phyloP scores from a whole-genome alignment of 2,113 vertebrate genomes.

The Myiozetetes cayanensis region DNA sequence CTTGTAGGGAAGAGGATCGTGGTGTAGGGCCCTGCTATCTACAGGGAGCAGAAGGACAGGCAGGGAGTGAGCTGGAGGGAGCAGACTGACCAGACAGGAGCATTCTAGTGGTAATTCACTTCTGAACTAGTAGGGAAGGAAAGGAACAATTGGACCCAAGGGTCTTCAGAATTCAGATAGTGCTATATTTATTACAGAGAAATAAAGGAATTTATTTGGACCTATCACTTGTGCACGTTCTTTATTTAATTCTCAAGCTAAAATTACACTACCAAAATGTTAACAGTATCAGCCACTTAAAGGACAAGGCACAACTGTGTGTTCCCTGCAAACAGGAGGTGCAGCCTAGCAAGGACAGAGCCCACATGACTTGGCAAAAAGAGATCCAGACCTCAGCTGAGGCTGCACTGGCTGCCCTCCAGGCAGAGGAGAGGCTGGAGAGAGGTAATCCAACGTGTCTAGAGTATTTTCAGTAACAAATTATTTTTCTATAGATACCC shows the following conservation, averaged over 20 bases:
- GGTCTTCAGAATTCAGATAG: not conserved
- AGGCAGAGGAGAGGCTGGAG: not conserved
- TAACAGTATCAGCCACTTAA: rapidly evolving
- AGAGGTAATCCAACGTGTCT: not conserved
- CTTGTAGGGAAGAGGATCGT: not conserved
- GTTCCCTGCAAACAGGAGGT: not conserved
- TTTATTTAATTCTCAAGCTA: not conserved
- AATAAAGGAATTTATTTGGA: constrained; percentile 56
- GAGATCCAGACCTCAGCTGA: not conserved
- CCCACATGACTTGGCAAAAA: not conserved
- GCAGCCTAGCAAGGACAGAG: not conserved
- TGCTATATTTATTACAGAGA: not conserved
- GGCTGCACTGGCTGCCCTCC: not conserved
- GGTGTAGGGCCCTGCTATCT: not conserved
- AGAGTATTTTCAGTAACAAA: not conserved
- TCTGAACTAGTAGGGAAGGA: not conserved
- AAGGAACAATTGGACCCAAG: not conserved
- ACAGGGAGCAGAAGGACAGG: not conserved
- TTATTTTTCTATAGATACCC: not conserved
- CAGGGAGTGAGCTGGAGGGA: not conserved
- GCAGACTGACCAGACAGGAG: not conserved
- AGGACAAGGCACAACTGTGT: not conserved
- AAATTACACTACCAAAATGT: not conserved
- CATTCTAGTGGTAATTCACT: not conserved
- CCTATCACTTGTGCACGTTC: not conserved